Conservation (phyloP, 2,888 invertebrate species). For the Apeira syringaria region DNA sequence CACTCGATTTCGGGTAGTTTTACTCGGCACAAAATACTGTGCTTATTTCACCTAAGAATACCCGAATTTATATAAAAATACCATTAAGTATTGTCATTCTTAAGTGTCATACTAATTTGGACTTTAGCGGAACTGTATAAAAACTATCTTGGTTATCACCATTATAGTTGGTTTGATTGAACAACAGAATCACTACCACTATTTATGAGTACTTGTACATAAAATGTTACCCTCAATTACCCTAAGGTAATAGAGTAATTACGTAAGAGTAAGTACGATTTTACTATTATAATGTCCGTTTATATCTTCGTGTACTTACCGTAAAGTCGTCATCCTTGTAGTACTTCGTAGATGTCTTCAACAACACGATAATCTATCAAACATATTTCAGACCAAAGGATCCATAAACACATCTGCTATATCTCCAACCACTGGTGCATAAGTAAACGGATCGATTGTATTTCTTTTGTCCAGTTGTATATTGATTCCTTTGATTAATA, state of each 20-base stretch:
- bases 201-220: background rate
- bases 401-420: background rate
- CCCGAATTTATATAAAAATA: too few species aligned
- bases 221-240: too few species aligned
- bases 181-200: too few species aligned
- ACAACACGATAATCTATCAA: conserved; percentile 4
- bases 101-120: too few species aligned
- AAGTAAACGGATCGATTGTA: background rate
- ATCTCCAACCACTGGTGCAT: conserved; percentile 2
- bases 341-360: conserved; percentile 25
- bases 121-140: too few species aligned
- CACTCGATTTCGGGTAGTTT: too few species aligned
- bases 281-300: conserved; percentile 7
- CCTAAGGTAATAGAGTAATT: background rate
- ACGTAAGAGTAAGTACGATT: conserved; percentile 13
- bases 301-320: too few species aligned
- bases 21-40: too few species aligned
- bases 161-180: too few species aligned
- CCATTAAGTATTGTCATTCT: too few species aligned
- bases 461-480: background rate
- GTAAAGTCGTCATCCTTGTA: conserved; percentile 28
- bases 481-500: conserved; percentile 19
- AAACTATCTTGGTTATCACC: too few species aligned
- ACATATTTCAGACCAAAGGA: background rate
- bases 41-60: too few species aligned